Evolutionary conservation across 2,888 invertebrate species (phyloP), one percentile per base, ranked within the genome.

Genomic region (Rosalia funebris): DNA sequence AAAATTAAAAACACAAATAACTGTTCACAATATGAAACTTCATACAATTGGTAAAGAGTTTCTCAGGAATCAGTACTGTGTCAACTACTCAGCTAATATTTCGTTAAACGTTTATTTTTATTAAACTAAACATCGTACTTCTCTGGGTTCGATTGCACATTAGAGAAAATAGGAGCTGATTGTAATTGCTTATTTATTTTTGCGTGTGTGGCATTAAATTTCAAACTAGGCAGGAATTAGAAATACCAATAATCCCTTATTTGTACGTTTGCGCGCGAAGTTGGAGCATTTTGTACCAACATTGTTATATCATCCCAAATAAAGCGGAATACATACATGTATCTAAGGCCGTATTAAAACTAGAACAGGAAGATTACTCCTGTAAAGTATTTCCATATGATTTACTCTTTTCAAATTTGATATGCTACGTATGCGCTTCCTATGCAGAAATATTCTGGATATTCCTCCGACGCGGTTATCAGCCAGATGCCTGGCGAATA

Each of bases 401-500:
- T 34, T 34, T 41, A 41, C 9, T 17, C 41, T 9, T 15, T 16
- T 41, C 5, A 15, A 41, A 17, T 16, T 41, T 17, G 17, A 42
- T 17, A 11, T 19, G 19, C 20, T 10, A 39, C 39, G 9, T 39
- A 39, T 39, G 16, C 12, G 15, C 2, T 11, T 15, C 1, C 5
- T 20, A n/a, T 42, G 20, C 42, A 20, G 10, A 42, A 42, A 42
- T 42, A 42, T 19, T 42, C 42, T 16, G 16, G 15, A 39, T 15
- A 1, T 4, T 11, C 10, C 39, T 15, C 1, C 39, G 14, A 10
- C 9, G 4, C 16, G 39, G 37, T 25, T 25, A 25, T 25, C 25
- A 3, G 7, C 3, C 7, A 25, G 3, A 52, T 37, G 52, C 11
- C 37, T 52, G 14, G 32, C 34, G 48, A 48, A 48, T 48, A 36